Percentiles rank a stretch among this genome's conserved stretches.
These are phyloP conservation scores for Psylliodes chrysocephalus DNA, from an alignment of 2,888 invertebrate species.

Conservation along the genomic window DNA sequence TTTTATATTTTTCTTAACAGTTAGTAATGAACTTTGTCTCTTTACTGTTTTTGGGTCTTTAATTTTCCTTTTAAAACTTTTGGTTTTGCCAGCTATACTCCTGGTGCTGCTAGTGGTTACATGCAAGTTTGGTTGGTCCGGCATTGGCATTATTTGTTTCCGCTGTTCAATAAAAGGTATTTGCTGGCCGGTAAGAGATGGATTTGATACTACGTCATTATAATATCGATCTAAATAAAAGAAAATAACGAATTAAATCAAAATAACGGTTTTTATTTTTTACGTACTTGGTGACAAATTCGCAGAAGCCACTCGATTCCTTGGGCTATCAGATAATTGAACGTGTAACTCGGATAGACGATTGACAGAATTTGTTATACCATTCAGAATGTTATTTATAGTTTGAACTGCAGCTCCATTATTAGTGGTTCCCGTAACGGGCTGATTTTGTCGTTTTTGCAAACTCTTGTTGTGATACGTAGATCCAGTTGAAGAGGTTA, in stretches of 20 bases:
- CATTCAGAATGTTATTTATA: slow-evolving; percentile 60
- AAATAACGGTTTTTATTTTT: neutral
- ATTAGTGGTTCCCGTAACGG: slow-evolving; percentile 57
- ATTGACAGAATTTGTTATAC: slow-evolving; percentile 61
- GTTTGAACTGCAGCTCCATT: slow-evolving; percentile 58
- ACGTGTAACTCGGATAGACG: slow-evolving; percentile 56
- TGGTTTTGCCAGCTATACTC: neutral
- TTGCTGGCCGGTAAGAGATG: neutral
- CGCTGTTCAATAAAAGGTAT: neutral
- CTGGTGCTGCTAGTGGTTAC: neutral
- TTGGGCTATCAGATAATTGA: slow-evolving; percentile 47
- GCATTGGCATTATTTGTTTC: neutral
- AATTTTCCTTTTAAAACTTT: neutral
- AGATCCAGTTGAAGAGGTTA: slow-evolving; percentile 20
- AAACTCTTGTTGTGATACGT: slow-evolving; percentile 12
- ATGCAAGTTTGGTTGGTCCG: neutral
- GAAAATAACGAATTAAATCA: neutral
- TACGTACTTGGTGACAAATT: slow-evolving; percentile 32
- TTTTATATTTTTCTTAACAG: slow-evolving; percentile 11
- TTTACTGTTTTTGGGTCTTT: slow-evolving; percentile 12
- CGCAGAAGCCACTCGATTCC: slow-evolving; percentile 22
- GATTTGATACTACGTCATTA: neutral
- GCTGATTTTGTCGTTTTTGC: slow-evolving; percentile 50
- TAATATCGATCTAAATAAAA: neutral
- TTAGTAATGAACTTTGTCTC: slow-evolving; percentile 2